Conservation (phyloP, 2,797 vertebrate genomes). For the Sebastes matsubarae region DNA sequence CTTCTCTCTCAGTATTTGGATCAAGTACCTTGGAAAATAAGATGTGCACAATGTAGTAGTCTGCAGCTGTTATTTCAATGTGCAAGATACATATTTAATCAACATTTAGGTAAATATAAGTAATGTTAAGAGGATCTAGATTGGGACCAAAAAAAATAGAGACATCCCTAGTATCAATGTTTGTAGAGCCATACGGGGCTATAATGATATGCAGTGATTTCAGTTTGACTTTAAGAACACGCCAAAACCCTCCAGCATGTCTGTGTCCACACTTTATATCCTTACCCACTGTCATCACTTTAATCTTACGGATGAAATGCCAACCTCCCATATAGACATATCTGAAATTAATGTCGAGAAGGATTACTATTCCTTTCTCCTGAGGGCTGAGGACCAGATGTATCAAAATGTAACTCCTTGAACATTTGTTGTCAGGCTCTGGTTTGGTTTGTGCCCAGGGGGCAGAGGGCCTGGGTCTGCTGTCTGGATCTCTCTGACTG, state of each 20-base stretch:
- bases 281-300: not conserved
- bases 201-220: not conserved
- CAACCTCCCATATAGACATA: constrained; percentile 1
- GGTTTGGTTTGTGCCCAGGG: constrained; percentile 13
- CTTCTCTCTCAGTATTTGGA: not conserved
- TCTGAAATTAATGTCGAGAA: constrained; percentile 28
- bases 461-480: not conserved
- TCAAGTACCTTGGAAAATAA: not conserved
- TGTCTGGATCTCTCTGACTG: constrained; percentile 39
- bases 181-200: not conserved
- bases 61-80: not conserved
- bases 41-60: not conserved
- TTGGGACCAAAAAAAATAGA: not conserved
- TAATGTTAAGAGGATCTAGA: not conserved
- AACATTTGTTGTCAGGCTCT: constrained; percentile 27
- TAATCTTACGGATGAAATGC: not conserved
- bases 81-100: not conserved
- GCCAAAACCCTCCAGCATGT: not conserved
- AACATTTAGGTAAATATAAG: not conserved
- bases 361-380: constrained; percentile 15
- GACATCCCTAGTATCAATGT: not conserved
- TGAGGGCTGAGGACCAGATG: constrained; percentile 18
- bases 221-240: not conserved
- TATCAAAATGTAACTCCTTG: constrained; percentile 28
- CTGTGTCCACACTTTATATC: not conserved